These are phyloP conservation scores for Tympanuchus pallidicinctus DNA, from an alignment of 2,113 vertebrate species.

Conservation along the genomic window DNA sequence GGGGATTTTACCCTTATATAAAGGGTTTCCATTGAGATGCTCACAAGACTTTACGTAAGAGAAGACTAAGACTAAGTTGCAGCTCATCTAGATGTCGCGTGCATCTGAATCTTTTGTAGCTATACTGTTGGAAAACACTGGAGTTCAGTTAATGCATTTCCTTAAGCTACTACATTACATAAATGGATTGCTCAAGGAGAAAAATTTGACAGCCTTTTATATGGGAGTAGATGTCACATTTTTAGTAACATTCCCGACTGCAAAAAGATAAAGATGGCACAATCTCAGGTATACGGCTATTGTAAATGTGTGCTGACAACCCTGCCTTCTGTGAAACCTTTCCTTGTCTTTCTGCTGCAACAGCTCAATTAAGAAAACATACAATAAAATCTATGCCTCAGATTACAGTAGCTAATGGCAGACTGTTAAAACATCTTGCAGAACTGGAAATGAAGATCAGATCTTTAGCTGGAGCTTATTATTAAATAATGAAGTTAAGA, in stretches of 20 bases:
- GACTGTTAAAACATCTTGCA: background rate
- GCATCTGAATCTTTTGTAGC: background rate
- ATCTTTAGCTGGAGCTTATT: background rate
- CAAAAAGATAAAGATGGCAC: background rate
- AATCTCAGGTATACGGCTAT: background rate
- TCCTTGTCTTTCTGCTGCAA: background rate
- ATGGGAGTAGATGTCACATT: background rate
- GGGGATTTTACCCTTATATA: background rate
- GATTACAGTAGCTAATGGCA: background rate
- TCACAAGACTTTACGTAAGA: background rate
- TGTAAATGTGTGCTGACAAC: background rate
- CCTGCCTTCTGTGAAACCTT: background rate
- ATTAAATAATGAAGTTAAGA: conserved; percentile 35
- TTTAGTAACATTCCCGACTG: background rate
- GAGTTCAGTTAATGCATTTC: background rate
- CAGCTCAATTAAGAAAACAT: conserved; percentile 5
- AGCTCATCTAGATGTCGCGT: background rate
- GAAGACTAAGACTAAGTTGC: background rate
- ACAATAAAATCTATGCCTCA: background rate
- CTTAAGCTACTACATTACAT: background rate
- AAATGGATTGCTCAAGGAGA: background rate
- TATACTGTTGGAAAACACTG: background rate
- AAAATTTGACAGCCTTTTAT: background rate
- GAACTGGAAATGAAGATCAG: conserved; percentile 14
- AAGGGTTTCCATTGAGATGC: background rate